Conservation (phyloP, 2,797 vertebrate species). For the Carduelis carduelis region DNA sequence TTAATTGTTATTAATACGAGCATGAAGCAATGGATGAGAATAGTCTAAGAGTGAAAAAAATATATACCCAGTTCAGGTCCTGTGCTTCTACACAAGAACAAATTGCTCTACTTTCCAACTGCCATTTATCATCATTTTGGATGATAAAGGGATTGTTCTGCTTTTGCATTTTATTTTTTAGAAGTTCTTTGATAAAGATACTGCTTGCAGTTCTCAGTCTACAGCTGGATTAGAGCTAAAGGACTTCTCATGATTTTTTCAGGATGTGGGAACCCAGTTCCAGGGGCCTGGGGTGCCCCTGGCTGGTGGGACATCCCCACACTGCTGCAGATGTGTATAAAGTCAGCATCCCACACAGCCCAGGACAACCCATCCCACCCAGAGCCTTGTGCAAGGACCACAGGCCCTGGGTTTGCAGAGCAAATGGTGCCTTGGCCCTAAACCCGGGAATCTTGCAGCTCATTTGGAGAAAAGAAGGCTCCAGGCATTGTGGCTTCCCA, state of each 20-base stretch:
- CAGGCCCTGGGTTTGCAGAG: neutral
- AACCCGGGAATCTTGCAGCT: neutral
- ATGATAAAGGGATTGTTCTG: neutral
- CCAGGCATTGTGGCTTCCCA: neutral
- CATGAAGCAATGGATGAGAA: conserved; percentile 18
- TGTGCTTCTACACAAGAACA: neutral
- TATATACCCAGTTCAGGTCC: neutral
- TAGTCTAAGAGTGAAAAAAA: neutral
- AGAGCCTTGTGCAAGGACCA: neutral
- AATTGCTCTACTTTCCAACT: neutral
- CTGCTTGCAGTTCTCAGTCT: neutral
- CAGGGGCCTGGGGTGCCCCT: neutral
- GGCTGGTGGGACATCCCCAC: neutral
- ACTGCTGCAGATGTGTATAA: fast-evolving
- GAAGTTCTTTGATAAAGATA: neutral
- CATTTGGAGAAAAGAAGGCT: neutral
- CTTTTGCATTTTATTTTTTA: neutral
- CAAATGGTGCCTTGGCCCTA: neutral
- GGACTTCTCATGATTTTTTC: neutral
- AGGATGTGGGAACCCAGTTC: neutral
- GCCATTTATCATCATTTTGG: neutral
- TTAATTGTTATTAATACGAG: conserved; percentile 50
- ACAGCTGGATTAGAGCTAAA: fast-evolving
- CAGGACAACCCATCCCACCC: fast-evolving
- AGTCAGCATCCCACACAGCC: neutral